Percentiles rank a stretch among this genome's conserved stretches.
Conservation (phyloP, 2,797 vertebrate species). For the Arctocebus calabarensis region DNA sequence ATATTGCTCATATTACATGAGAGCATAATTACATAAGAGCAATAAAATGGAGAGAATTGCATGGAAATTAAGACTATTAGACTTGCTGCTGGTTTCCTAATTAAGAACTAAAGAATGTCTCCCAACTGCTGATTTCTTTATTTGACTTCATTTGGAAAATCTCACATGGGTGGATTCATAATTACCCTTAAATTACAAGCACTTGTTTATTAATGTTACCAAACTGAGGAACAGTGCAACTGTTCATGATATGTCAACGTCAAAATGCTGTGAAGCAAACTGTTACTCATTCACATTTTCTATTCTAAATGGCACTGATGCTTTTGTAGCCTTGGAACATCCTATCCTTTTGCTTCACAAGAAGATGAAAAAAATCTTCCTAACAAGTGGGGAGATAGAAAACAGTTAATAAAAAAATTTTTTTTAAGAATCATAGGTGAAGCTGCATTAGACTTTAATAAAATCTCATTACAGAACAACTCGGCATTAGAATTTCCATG, state of each 20-base stretch:
- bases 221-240: conserved; percentile 72
- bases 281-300: conserved; percentile 60
- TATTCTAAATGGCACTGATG: conserved; percentile 57
- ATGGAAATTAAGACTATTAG: conserved; percentile 64
- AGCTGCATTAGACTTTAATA: conserved; percentile 19
- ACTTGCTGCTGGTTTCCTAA: conserved; percentile 75
- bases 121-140: conserved; percentile 75
- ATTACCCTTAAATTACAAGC: conserved; percentile 79
- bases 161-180: conserved; percentile 72
- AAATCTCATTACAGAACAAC: conserved; percentile 40
- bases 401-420: conserved; percentile 55
- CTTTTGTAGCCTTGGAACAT: conserved; percentile 32
- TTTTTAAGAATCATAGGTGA: conserved; percentile 67
- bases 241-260: conserved; percentile 58
- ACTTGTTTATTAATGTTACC: conserved; percentile 80
- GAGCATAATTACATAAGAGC: conserved; percentile 33
- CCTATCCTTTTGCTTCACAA: background rate
- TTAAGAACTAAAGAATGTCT: conserved; percentile 69
- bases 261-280: conserved; percentile 72
- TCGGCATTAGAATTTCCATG: conserved; percentile 56
- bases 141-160: conserved; percentile 82
- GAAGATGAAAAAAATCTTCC: background rate
- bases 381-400: conserved; percentile 54
- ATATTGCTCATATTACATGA: background rate
- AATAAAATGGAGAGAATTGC: background rate